Evolutionary conservation across 2,888 invertebrate genomes (phyloP), one percentile per base, ranked within the genome.

Genomic region (Tolmerus cingulatus): DNA sequence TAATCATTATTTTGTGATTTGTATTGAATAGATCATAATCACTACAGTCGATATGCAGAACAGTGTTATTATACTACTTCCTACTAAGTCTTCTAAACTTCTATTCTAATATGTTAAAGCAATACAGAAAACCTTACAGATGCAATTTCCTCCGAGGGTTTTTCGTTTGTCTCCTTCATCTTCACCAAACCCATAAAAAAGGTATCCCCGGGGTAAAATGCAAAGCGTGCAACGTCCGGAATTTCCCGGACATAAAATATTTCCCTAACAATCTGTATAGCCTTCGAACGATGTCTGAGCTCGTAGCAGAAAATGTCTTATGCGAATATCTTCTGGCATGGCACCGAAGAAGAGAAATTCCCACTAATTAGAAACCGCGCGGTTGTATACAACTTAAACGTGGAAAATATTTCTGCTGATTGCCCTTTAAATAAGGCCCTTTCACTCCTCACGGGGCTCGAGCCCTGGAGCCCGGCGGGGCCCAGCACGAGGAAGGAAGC

Each of bases 341-440:
- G 51, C 51, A 23, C 27, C 27, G 37, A 37, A 37, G 57, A 84
- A 84, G 46, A 84, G 82, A 84, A 84, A 84, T 84, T 84, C 82
- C 82, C 82, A 66, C 66, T 84, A 84, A 84, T 84, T 84, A 84
- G 66, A 84, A 84, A 57, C 66, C 82, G 40, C 82, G 9, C 19
- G 40, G 82, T 84, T 84, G 66, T 84, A 66, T 84, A 66, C 57
- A 84, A 84, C 40, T 84, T 40, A 66, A 84, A 66, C 66, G 40
- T 84, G 82, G 82, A 84, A 84, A 84, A 84, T 84, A 84, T 84
- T 66, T 84, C 82, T 66, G 66, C 23, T 66, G 66, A 84, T 84
- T 84, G 82, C 82, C 82, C 82, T 84, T 84, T 84, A 84, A 84
- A 84, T 84, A 34, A 84, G 40, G 66, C 82, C 55, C 82, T 84